These are phyloP conservation scores for Cyprinodon tularosa DNA, from an alignment of 2,113 vertebrate genomes.

Conservation along the genomic window DNA sequence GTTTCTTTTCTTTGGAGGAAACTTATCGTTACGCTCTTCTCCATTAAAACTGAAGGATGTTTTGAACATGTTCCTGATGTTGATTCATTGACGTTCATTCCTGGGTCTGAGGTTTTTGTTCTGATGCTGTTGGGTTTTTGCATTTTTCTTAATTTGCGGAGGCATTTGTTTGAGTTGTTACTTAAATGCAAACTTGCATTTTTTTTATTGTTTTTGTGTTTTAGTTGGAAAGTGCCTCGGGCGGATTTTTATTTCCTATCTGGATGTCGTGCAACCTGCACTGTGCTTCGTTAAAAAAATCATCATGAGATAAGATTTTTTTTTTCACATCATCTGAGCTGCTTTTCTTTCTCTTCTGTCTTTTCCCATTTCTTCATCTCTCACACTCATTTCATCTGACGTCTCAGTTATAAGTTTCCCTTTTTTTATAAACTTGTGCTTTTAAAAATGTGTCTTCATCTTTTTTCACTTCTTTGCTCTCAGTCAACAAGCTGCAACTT, in stretches of 20 bases:
- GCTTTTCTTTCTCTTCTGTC: neutral
- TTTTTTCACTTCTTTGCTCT: slow-evolving; percentile 3
- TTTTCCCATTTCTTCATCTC: slow-evolving; percentile 7
- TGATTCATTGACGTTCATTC: neutral
- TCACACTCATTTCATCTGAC: slow-evolving; percentile 8
- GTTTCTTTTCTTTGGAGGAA: neutral
- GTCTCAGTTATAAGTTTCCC: slow-evolving; percentile 27
- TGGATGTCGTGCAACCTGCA: slow-evolving; percentile 6
- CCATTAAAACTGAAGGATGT: too few species aligned
- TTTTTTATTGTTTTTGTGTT: neutral
- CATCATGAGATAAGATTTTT: slow-evolving; percentile 6
- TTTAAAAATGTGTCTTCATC: slow-evolving; percentile 19
- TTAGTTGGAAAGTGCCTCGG: neutral
- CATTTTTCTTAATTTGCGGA: neutral
- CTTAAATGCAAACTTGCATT: neutral
- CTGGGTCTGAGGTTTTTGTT: neutral
- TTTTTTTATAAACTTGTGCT: neutral
- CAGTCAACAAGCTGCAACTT: slow-evolving; percentile 1
- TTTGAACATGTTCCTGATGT: too few species aligned
- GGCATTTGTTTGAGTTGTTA: neutral
- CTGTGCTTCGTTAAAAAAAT: slow-evolving; percentile 41
- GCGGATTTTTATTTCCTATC: slow-evolving; percentile 4
- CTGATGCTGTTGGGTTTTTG: too few species aligned
- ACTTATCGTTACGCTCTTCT: neutral
- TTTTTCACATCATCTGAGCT: slow-evolving; percentile 2